These are phyloP conservation scores for Zaprionus lineosus DNA, from an alignment of 2,888 invertebrate genomes.

Conservation along the genomic window DNA sequence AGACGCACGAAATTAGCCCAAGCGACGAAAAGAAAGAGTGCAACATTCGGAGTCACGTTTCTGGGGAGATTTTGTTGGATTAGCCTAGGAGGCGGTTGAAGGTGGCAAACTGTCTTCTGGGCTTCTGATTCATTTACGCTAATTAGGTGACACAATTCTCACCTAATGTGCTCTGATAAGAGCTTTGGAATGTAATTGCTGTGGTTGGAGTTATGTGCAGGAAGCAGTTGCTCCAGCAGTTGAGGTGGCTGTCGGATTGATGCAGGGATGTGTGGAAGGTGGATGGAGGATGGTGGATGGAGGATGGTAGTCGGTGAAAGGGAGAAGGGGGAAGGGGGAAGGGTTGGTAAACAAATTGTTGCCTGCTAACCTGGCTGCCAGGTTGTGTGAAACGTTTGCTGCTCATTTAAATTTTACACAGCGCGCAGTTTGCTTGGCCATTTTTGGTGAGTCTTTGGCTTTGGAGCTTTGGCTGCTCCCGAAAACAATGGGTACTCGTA, in stretches of 20 bases:
- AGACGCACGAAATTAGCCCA: conserved; percentile 67
- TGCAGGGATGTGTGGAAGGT: no score
- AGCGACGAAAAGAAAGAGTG: conserved; percentile 34
- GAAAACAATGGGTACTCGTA: conserved; percentile 78
- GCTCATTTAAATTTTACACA: conserved; percentile 76
- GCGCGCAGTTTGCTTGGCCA: conserved; percentile 51
- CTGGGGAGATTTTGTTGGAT: conserved; percentile 63
- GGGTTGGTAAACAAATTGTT: conserved; percentile 58
- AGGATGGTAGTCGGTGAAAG: no score
- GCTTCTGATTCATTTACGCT: conserved; percentile 78
- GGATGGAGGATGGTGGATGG: no score
- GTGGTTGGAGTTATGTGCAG: neutral
- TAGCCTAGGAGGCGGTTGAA: no score
- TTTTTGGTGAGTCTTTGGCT: conserved; percentile 68
- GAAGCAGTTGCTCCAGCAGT: no score
- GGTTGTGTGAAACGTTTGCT: conserved; percentile 45
- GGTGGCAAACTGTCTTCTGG: conserved; percentile 14
- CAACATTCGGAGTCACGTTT: conserved; percentile 66
- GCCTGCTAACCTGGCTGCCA: conserved; percentile 29
- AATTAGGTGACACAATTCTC: conserved; percentile 83
- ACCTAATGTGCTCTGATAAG: conserved; percentile 79
- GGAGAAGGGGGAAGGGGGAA: no score
- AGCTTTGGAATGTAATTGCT: conserved; percentile 36
- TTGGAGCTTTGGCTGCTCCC: conserved; percentile 52
- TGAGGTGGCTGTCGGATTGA: no score